Percentiles rank a stretch among this genome's conserved stretches.
Evolutionary conservation across 2,797 vertebrate genomes (phyloP).

Genomic region (Argyrosomus regius): DNA sequence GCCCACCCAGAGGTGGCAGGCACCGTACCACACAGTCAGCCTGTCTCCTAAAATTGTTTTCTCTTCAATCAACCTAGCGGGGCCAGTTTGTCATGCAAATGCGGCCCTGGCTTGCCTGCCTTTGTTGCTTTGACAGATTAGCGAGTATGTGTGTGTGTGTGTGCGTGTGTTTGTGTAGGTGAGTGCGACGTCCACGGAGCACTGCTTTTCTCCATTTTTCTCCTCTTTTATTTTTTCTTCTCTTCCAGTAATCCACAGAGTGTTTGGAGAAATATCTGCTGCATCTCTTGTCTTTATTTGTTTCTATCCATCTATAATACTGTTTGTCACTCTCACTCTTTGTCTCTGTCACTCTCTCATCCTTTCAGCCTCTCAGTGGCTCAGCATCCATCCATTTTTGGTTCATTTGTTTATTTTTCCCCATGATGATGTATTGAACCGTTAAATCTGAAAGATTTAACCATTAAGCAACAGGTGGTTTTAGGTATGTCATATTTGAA

Average conservation of each 20-base stretch:
- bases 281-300: constrained; percentile 26
- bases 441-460: neutral
- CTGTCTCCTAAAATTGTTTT: constrained; percentile 80
- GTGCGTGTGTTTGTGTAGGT: constrained; percentile 48
- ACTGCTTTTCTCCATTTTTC: constrained; percentile 58
- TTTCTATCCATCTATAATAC: constrained; percentile 4
- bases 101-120: constrained; percentile 74
- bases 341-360: neutral
- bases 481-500: neutral
- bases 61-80: constrained; percentile 79
- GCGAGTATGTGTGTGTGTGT: constrained; percentile 37
- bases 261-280: constrained; percentile 23
- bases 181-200: constrained; percentile 45
- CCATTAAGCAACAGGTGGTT: neutral
- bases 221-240: constrained; percentile 21
- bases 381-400: neutral
- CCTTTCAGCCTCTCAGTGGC: neutral
- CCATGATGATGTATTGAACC: neutral
- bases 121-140: constrained; percentile 81
- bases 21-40: constrained; percentile 74
- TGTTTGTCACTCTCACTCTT: constrained; percentile 7
- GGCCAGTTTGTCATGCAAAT: constrained; percentile 81
- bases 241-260: constrained; percentile 41
- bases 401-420: neutral
- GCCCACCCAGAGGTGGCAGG: constrained; percentile 77